Evolutionary conservation across 1,140 invertebrate species (phyloP).

Genomic region (Drosophila lini): DNA sequence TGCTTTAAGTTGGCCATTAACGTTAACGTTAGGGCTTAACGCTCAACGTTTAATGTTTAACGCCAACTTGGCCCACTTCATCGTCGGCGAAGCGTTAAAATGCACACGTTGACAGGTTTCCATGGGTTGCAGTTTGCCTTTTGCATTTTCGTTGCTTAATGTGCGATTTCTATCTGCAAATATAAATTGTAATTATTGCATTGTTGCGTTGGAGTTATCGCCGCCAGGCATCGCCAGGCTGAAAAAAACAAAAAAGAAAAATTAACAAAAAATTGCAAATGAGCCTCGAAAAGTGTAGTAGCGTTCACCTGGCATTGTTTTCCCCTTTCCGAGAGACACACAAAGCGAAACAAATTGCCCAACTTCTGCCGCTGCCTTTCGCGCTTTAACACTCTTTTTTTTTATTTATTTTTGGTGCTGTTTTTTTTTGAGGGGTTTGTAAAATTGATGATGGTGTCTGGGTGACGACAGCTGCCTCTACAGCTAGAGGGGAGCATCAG

Average conservation of each 20-base stretch:
- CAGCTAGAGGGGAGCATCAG: neutral
- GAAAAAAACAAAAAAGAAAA: constrained; percentile 30
- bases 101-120: constrained; percentile 76
- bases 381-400: constrained; percentile 74
- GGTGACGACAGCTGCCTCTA: constrained; percentile 66
- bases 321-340: constrained; percentile 36
- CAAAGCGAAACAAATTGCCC: constrained; percentile 80
- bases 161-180: constrained; percentile 76
- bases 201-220: constrained; percentile 66
- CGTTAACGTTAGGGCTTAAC: constrained; percentile 24
- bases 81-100: constrained; percentile 71
- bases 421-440: constrained; percentile 6
- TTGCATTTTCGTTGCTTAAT: constrained; percentile 64
- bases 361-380: constrained; percentile 64
- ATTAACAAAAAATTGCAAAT: constrained; percentile 81
- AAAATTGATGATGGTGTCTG: constrained; percentile 72
- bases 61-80: constrained; percentile 45
- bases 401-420: constrained; percentile 1
- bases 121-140: constrained; percentile 46
- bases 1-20: constrained; percentile 32
- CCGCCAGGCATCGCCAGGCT: constrained; percentile 45
- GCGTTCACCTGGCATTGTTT: constrained; percentile 72
- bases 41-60: constrained; percentile 13
- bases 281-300: constrained; percentile 69
- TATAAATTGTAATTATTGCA: constrained; percentile 83